Conservation (phyloP, 2,797 vertebrate genomes). For the Gymnothorax javanicus region DNA sequence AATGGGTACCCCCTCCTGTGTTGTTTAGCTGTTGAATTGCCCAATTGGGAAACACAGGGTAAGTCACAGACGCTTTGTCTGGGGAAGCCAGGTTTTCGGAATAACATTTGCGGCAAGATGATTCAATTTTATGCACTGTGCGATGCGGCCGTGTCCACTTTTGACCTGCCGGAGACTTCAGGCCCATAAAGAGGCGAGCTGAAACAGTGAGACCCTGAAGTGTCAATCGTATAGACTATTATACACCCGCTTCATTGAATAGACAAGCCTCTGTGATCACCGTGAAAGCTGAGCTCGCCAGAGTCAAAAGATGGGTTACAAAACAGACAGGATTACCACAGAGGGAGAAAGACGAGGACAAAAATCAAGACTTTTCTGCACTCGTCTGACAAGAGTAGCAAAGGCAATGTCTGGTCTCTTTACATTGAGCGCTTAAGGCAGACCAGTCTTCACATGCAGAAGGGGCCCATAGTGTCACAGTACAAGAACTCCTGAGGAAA, state of each 20-base stretch:
- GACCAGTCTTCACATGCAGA: conserved; percentile 77
- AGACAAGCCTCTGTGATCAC: conserved; percentile 56
- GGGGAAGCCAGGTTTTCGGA: conserved; percentile 48
- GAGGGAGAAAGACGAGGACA: conserved; percentile 61
- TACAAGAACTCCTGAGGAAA: conserved; percentile 76
- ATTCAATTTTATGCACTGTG: conserved; percentile 51
- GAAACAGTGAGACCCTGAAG: conserved; percentile 47
- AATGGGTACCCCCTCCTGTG: conserved; percentile 44
- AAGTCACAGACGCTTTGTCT: not conserved
- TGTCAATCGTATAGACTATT: conserved; percentile 61
- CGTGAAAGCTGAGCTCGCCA: conserved; percentile 67
- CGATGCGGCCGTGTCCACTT: conserved; percentile 48
- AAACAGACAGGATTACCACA: conserved; percentile 30
- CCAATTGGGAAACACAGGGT: conserved; percentile 24
- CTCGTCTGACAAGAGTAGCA: conserved; percentile 65
- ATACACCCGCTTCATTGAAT: conserved; percentile 58
- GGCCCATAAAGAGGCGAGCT: not conserved
- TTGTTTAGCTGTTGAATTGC: not conserved
- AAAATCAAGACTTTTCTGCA: conserved; percentile 50
- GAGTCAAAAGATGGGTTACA: conserved; percentile 61
- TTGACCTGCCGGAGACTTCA: not conserved
- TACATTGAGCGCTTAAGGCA: conserved; percentile 86
- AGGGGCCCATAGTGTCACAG: conserved; percentile 80
- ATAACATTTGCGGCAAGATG: conserved; percentile 40
- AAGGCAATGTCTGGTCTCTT: conserved; percentile 70